phyloP scores from a whole-genome alignment of 2,113 vertebrate genomes.

The Amazona vittata region DNA sequence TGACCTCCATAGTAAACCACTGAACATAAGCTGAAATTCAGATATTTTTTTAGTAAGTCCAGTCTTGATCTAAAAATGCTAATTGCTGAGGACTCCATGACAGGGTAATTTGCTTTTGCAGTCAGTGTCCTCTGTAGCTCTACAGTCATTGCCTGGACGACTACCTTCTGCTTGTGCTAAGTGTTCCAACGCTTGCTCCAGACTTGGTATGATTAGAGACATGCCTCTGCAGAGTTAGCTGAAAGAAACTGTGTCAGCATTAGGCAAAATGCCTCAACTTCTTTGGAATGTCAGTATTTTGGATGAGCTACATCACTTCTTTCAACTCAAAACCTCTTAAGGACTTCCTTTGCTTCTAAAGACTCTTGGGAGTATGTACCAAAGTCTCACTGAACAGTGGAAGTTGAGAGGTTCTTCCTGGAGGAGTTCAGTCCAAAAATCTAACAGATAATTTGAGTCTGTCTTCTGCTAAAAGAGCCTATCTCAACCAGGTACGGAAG shows the following conservation, averaged over 20 bases:
- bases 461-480: neutral
- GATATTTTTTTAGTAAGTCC: neutral
- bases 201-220: neutral
- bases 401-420: neutral
- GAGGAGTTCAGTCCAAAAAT: neutral
- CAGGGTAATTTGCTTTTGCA: neutral
- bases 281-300: neutral
- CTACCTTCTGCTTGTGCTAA: neutral
- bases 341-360: neutral
- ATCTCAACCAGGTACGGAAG: neutral
- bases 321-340: neutral
- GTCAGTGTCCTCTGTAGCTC: neutral
- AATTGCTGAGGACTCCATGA: neutral
- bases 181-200: neutral
- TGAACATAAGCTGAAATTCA: neutral
- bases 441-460: neutral
- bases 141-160: neutral
- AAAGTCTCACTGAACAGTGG: neutral
- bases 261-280: neutral
- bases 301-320: neutral
- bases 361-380: neutral
- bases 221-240: neutral
- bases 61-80: neutral
- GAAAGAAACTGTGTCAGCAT: neutral
- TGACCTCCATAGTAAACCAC: neutral